Conservation (phyloP, 2,888 invertebrate species). For the Drosophila nigritarsus region DNA sequence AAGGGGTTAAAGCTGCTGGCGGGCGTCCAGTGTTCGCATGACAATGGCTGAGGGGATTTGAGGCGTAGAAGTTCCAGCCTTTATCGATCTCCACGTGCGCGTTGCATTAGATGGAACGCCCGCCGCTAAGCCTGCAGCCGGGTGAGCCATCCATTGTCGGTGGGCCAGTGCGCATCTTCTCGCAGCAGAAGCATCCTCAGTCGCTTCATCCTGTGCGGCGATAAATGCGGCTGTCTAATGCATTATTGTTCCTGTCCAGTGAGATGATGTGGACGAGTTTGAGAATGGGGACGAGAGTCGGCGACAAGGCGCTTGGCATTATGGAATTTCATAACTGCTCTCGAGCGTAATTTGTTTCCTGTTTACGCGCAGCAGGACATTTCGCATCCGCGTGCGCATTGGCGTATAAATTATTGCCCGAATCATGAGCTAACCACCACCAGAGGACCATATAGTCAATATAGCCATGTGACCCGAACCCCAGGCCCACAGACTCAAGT, state of each 20-base stretch:
- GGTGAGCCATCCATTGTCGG: conserved; percentile 51
- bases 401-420: conserved; percentile 78
- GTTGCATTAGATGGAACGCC: conserved; percentile 51
- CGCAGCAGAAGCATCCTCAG: conserved; percentile 21
- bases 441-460: conserved; percentile 15
- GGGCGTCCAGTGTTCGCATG: conserved; percentile 67
- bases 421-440: conserved; percentile 65
- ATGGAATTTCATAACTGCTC: conserved; percentile 79
- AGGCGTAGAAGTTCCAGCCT: conserved; percentile 48
- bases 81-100: conserved; percentile 55
- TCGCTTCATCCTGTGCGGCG: conserved; percentile 51
- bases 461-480: conserved; percentile 54
- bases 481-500: conserved; percentile 56
- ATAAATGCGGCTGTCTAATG: conserved; percentile 68
- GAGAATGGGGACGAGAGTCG: conserved; percentile 1
- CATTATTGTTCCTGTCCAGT: conserved; percentile 76
- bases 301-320: conserved; percentile 51
- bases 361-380: conserved; percentile 81
- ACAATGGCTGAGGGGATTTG: conserved; percentile 62
- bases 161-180: conserved; percentile 39
- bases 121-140: conserved; percentile 48
- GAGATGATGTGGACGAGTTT: conserved; percentile 39
- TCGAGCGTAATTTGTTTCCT: conserved; percentile 83
- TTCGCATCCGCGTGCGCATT: conserved; percentile 71
- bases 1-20: conserved; percentile 57